Evolutionary conservation across 2,888 invertebrate genomes (phyloP).

Genomic region (Cheilosia urbana): DNA sequence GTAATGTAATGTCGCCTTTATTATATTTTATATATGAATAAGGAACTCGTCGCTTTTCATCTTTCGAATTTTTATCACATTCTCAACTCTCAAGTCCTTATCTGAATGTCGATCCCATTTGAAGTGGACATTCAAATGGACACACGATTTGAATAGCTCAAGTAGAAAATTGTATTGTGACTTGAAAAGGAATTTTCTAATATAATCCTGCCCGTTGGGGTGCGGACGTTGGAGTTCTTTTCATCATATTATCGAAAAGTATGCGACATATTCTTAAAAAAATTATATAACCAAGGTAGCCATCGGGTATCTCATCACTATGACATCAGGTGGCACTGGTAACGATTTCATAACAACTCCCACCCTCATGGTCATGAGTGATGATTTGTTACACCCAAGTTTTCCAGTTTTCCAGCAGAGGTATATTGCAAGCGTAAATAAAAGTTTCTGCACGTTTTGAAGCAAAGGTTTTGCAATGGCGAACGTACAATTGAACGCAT

Average conservation of each 20-base stretch:
- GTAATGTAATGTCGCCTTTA: constrained; percentile 52
- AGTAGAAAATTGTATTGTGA: constrained; percentile 40
- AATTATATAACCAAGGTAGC: constrained; percentile 41
- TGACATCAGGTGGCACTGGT: constrained; percentile 72
- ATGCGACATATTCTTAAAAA: constrained; percentile 28
- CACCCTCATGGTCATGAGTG: constrained; percentile 16
- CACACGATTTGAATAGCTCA: constrained; percentile 72
- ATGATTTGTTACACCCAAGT: constrained; percentile 68
- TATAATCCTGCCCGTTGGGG: constrained; percentile 53
- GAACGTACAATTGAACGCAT: constrained; percentile 38
- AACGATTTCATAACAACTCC: constrained; percentile 42
- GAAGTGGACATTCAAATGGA: constrained; percentile 72
- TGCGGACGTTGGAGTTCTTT: constrained; percentile 46
- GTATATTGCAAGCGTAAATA: constrained; percentile 4
- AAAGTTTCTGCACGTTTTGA: constrained; percentile 64
- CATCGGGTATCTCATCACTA: constrained; percentile 53
- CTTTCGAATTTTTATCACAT: constrained; percentile 65
- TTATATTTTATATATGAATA: constrained; percentile 10
- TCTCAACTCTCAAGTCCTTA: constrained; percentile 59
- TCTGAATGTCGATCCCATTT: constrained; percentile 47
- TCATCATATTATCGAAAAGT: constrained; percentile 39
- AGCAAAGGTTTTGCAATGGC: constrained; percentile 47
- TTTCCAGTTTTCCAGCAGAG: constrained; percentile 48
- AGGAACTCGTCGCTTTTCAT: constrained; percentile 56
- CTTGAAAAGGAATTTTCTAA: constrained; percentile 67